phyloP scores from a whole-genome alignment of 2,797 vertebrate species.

The Danio jaintianensis region DNA sequence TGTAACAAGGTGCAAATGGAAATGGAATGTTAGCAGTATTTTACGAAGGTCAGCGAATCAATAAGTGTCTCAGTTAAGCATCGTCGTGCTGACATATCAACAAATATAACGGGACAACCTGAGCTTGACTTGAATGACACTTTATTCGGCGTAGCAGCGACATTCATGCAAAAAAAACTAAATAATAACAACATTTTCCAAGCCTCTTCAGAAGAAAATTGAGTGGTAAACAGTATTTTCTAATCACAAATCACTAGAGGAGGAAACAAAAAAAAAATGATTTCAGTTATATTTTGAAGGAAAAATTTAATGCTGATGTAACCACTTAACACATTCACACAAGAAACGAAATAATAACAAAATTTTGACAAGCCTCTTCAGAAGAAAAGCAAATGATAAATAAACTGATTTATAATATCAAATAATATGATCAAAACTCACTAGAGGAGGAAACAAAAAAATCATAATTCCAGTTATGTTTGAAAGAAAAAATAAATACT shows the following conservation, averaged over 20 bases:
- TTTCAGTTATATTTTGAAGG: background rate
- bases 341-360: too few species aligned
- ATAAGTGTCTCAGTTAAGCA: slow-evolving; percentile 32
- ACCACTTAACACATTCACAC: too few species aligned
- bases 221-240: background rate
- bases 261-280: background rate
- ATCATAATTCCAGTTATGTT: too few species aligned
- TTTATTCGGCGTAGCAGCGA: background rate
- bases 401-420: too few species aligned
- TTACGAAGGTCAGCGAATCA: slow-evolving; percentile 44
- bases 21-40: slow-evolving; percentile 29
- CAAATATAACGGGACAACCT: background rate
- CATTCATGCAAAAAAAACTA: background rate
- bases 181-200: background rate
- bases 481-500: too few species aligned
- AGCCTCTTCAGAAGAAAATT: slow-evolving; percentile 19
- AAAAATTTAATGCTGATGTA: too few species aligned
- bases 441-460: too few species aligned
- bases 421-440: too few species aligned
- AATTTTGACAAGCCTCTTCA: too few species aligned
- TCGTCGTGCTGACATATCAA: background rate
- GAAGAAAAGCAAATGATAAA: too few species aligned
- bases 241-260: background rate
- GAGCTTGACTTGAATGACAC: background rate
- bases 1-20: slow-evolving; percentile 40